Evolutionary conservation across 2,888 invertebrate genomes (phyloP).

Genomic region (Spicauda simplicius): DNA sequence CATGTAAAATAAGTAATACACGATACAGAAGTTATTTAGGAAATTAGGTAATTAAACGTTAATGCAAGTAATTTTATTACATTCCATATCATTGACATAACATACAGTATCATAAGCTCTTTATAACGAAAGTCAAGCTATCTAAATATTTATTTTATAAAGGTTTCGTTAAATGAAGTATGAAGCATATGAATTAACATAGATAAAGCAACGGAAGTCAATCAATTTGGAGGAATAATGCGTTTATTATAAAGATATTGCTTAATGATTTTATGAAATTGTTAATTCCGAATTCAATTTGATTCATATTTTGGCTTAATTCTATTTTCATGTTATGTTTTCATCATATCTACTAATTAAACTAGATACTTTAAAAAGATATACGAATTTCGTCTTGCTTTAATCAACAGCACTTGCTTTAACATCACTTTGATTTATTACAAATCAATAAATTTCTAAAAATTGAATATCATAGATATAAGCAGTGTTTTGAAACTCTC

Average conservation of each 20-base stretch:
- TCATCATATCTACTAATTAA: neutral
- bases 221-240: neutral
- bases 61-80: slow-evolving; percentile 14
- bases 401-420: neutral
- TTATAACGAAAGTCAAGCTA: no score
- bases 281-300: neutral
- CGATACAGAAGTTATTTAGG: neutral
- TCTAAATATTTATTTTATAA: no score
- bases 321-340: neutral
- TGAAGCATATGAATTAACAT: no score
- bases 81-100: slow-evolving; percentile 11
- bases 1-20: neutral
- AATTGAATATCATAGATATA: neutral
- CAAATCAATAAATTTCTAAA: neutral
- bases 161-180: no score
- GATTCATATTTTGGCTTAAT: neutral
- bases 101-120: no score
- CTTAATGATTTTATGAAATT: neutral
- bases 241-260: neutral
- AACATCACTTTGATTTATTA: neutral
- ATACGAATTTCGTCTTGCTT: neutral
- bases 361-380: neutral
- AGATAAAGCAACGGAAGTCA: no score
- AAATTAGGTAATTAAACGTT: neutral
- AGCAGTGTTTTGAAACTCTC: neutral